Conservation (phyloP, 2,888 invertebrate species). For the Seira sanloemensis region DNA sequence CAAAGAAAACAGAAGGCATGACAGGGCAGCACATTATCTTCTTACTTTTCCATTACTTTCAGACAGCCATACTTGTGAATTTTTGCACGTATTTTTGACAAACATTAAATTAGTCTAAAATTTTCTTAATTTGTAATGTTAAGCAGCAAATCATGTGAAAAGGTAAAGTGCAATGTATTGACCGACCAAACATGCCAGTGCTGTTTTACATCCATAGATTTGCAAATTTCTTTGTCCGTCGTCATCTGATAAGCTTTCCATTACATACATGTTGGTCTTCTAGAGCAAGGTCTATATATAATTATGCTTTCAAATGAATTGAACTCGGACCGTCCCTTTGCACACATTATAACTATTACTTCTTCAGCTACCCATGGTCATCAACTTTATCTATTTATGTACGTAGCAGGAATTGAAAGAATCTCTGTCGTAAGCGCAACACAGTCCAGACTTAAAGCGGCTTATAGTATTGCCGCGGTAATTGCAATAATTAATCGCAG, state of each 20-base stretch:
- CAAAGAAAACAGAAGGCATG: neutral
- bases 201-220: too few relatives aligned
- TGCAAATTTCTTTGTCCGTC: neutral
- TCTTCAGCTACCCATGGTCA: too few relatives aligned
- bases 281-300: neutral
- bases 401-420: too few relatives aligned
- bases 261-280: neutral
- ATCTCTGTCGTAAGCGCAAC: too few relatives aligned
- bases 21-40: too few relatives aligned
- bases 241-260: neutral
- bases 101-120: neutral
- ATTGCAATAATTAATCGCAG: too few relatives aligned
- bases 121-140: neutral
- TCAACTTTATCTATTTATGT: slow-evolving; percentile 33
- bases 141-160: neutral
- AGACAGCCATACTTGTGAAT: neutral
- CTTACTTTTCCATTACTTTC: too few relatives aligned
- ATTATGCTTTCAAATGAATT: neutral
- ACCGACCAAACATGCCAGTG: too few relatives aligned
- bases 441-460: too few relatives aligned
- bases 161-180: too few relatives aligned
- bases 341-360: slow-evolving; percentile 33
- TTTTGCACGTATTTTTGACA: neutral
- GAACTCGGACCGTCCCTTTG: too few relatives aligned
- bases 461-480: too few relatives aligned